Evolutionary conservation across 1,140 invertebrate species (phyloP), one percentile per base, ranked within the genome.

Genomic region (Chymomyza costata): DNA sequence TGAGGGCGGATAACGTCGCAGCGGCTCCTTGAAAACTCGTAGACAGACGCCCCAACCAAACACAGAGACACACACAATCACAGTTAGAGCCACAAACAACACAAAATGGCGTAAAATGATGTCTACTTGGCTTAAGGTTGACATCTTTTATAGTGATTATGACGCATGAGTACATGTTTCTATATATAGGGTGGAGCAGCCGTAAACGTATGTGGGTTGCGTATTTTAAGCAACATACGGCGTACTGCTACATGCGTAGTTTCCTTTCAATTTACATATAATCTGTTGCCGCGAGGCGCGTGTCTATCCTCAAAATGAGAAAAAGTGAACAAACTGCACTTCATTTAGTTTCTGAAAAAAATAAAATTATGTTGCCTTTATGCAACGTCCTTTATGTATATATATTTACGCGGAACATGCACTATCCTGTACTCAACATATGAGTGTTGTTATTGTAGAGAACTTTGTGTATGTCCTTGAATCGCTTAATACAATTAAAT

Each of bases 91-190:
- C 38, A 19, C 1, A 11, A 39, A 16, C 18, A 32, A 34, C 16
- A 17, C n/a, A 15, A 11, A 31, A 18, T 40, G 35, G 51, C 44
- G 17, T 38, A 55, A 70, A 55, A 47, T 51, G 50, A 34, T 57
- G 67, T 78, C 71, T 76, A 73, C 61, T 78, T 67, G 63, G 73
- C 71, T 78, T 78, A 78, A 78, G 64, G 53, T 78, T 58, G 53
- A 80, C 67, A 73, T 78, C 71, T 66, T 60, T 71, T 67, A 64
- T 69, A 57, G 48, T 80, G 73, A 78, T 78, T 78, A 78, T 78
- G 73, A 71, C 73, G 70, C 73, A 78, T 64, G 59, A 48, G 10
- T 58, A n/a, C n/a, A n/a, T n/a, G n/a, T n/a, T n/a, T n/a, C n/a
- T n/a, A n/a, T n/a, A n/a, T n/a, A n/a, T n/a, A n/a, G n/a, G n/a